Conservation (phyloP, 2,113 vertebrate species). For the Toxostoma redivivum region DNA sequence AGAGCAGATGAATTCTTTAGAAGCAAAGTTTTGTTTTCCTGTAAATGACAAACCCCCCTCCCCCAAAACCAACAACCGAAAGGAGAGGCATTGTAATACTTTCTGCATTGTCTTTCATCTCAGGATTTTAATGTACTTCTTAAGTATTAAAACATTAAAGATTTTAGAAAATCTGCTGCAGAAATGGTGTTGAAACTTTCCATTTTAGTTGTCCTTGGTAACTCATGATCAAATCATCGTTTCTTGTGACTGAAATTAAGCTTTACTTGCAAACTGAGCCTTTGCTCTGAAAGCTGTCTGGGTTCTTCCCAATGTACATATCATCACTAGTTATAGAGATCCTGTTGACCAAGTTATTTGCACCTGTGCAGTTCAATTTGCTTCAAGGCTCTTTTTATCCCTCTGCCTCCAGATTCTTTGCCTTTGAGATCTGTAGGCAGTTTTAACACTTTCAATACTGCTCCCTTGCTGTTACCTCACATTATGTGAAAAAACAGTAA, state of each 20-base stretch:
- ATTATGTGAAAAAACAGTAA: neutral
- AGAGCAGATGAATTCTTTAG: conserved; percentile 64
- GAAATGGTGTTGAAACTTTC: conserved; percentile 42
- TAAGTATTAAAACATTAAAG: conserved; percentile 21
- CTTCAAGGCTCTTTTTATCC: conserved; percentile 4
- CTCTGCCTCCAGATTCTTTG: neutral
- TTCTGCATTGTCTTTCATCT: conserved; percentile 42
- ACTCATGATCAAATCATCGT: neutral
- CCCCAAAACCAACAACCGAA: neutral
- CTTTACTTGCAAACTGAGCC: neutral
- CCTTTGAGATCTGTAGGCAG: neutral
- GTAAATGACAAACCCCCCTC: conserved; percentile 50
- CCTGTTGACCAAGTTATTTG: conserved; percentile 11
- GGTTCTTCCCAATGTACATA: neutral
- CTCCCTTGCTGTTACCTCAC: neutral
- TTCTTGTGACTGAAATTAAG: neutral
- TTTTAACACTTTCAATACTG: neutral
- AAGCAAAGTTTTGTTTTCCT: conserved; percentile 68
- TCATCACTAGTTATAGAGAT: neutral
- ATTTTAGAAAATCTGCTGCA: conserved; percentile 12
- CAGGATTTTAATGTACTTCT: conserved; percentile 30
- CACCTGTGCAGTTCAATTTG: neutral
- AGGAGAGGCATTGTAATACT: conserved; percentile 17
- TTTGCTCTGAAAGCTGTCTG: neutral
- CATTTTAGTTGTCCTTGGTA: conserved; percentile 16